Percentiles rank a stretch among this genome's conserved stretches.
Evolutionary conservation across 2,797 vertebrate genomes (phyloP).

Genomic region (Hydrocynus forskahlii): DNA sequence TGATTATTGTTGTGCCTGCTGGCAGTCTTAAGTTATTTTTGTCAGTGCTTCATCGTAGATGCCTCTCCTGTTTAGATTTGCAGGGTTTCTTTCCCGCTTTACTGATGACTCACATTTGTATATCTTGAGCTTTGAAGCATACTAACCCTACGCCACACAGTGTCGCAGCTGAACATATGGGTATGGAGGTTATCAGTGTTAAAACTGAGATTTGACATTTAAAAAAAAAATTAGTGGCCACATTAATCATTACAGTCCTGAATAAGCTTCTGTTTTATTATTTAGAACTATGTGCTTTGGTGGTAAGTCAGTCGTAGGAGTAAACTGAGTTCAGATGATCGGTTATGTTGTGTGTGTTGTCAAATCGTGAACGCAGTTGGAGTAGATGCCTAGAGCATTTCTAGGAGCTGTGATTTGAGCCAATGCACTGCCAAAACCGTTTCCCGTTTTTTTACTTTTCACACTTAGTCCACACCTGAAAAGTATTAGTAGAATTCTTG

Average conservation of each 20-base stretch:
- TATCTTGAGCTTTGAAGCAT: constrained; percentile 8
- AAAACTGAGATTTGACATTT: background rate
- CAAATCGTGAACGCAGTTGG: constrained; percentile 5
- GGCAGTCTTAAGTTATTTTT: constrained; percentile 69
- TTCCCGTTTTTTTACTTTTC: background rate
- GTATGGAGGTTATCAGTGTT: background rate
- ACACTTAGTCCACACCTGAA: background rate
- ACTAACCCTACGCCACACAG: background rate
- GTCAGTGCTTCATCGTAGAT: constrained; percentile 70
- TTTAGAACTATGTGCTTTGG: constrained; percentile 34
- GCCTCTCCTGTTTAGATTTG: constrained; percentile 50
- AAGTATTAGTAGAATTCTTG: constrained; percentile 13
- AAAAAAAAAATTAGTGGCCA: background rate
- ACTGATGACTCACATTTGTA: constrained; percentile 14
- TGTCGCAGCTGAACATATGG: background rate
- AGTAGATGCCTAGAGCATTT: background rate
- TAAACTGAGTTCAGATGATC: constrained; percentile 1
- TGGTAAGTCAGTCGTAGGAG: constrained; percentile 29
- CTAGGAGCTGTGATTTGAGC: constrained; percentile 2
- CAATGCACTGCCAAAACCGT: constrained; percentile 6
- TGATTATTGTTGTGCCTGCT: constrained; percentile 79
- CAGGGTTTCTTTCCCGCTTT: background rate
- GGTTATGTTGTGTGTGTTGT: constrained; percentile 24
- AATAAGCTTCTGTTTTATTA: constrained; percentile 8
- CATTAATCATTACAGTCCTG: constrained; percentile 13